These are phyloP conservation scores for Syndactyla subalaris DNA, from an alignment of 2,797 vertebrate genomes.

Conservation along the genomic window DNA sequence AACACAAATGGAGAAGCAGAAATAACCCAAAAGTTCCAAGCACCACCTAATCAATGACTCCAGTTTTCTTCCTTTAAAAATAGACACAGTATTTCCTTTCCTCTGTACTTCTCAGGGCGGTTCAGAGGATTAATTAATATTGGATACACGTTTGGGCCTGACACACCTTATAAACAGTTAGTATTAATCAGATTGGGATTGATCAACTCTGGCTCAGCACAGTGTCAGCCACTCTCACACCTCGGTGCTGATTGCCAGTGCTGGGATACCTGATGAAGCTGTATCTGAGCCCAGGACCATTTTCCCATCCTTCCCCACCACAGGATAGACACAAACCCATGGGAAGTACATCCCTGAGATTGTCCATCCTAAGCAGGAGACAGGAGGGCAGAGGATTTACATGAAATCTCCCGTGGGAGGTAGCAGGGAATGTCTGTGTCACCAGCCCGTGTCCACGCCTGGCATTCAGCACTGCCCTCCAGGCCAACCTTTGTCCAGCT, in stretches of 20 bases:
- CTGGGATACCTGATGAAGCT: fast-evolving
- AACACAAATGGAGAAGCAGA: background rate
- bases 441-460: background rate
- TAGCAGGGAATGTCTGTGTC: background rate
- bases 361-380: background rate
- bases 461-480: background rate
- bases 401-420: background rate
- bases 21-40: background rate
- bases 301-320: background rate
- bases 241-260: background rate
- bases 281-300: background rate
- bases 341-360: background rate
- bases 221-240: background rate
- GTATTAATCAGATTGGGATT: constrained; percentile 35
- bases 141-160: constrained; percentile 22
- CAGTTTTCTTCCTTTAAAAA: background rate
- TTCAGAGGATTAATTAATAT: constrained; percentile 6
- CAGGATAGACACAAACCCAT: fast-evolving
- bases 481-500: background rate
- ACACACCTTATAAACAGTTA: constrained; percentile 28
- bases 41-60: background rate
- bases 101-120: background rate
- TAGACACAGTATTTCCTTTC: background rate
- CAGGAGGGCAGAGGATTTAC: background rate
- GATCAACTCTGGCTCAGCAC: background rate